Evolutionary conservation across 2,113 vertebrate species (phyloP).

Genomic region (Anguilla japonica): DNA sequence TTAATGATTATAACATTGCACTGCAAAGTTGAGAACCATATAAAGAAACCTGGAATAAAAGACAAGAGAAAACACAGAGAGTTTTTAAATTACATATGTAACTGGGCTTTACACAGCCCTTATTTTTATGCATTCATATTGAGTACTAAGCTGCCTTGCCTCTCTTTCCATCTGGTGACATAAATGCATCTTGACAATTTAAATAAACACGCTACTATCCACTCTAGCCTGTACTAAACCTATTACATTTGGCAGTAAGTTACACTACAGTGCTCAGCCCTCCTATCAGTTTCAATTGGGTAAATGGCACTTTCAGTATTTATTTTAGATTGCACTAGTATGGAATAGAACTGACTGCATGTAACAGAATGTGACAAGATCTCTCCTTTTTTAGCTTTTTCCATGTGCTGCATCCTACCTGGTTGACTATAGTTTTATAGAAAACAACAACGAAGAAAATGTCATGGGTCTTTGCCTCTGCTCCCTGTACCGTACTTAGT

Average conservation of each 20-base stretch:
- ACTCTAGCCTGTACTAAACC: not conserved
- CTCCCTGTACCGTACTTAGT: not conserved
- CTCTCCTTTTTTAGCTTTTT: conserved; percentile 26
- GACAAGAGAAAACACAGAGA: too few relatives aligned
- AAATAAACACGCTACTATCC: conserved; percentile 14
- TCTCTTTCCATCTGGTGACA: not conserved
- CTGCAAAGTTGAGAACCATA: too few relatives aligned
- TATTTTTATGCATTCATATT: not conserved
- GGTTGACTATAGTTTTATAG: not conserved
- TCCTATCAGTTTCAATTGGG: not conserved
- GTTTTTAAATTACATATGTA: too few relatives aligned
- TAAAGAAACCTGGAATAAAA: too few relatives aligned
- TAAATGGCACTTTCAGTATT: not conserved
- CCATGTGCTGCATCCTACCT: not conserved
- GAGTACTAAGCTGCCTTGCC: not conserved
- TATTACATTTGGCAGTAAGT: conserved; percentile 4
- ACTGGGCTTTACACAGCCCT: not conserved
- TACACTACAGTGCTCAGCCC: not conserved
- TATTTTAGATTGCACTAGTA: not conserved
- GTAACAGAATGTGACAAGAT: conserved; percentile 27
- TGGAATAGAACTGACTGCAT: not conserved
- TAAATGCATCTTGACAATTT: conserved; percentile 10
- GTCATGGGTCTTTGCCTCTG: too few relatives aligned
- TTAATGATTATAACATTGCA: too few relatives aligned
- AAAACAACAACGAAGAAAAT: conserved; percentile 2